These are phyloP conservation scores for Xestia xanthographa DNA, from an alignment of 2,888 invertebrate species.

Conservation along the genomic window DNA sequence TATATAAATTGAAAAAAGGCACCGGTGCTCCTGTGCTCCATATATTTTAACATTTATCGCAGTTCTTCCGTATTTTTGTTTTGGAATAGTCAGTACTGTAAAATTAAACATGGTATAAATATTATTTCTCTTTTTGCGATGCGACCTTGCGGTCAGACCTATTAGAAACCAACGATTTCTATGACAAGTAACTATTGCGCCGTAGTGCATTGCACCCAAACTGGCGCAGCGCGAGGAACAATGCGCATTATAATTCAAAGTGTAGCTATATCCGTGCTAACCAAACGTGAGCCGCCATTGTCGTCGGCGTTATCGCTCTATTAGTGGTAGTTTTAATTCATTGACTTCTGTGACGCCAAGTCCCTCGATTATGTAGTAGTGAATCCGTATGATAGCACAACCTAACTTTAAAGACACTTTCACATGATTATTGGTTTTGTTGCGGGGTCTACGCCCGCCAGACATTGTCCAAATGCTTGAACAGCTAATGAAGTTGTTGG, in stretches of 20 bases:
- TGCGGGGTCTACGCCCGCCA: neutral
- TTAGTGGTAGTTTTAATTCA: conserved; percentile 68
- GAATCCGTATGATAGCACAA: conserved; percentile 12
- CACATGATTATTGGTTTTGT: conserved; percentile 2
- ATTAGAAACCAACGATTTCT: conserved; percentile 86
- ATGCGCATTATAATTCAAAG: conserved; percentile 90
- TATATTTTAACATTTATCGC: neutral
- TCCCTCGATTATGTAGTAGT: conserved; percentile 28
- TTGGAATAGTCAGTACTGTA: neutral
- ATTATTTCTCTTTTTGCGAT: conserved; percentile 64
- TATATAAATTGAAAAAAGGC: neutral
- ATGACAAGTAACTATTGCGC: conserved; percentile 86
- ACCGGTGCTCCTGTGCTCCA: neutral
- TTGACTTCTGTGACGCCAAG: conserved; percentile 52
- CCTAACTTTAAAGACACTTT: neutral
- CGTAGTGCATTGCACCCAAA: conserved; percentile 88
- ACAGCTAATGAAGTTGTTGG: neutral
- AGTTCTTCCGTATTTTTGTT: neutral
- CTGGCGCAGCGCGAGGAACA: conserved; percentile 84
- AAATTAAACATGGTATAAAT: conserved; percentile 30
- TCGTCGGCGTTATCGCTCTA: conserved; percentile 73
- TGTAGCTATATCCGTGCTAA: conserved; percentile 88
- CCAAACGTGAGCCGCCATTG: conserved; percentile 84
- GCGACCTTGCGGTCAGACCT: conserved; percentile 78
- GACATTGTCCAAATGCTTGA: neutral